Percentiles rank a stretch among this genome's conserved stretches.
Conservation (phyloP, 2,888 invertebrate species). For the Machimus rusticus region DNA sequence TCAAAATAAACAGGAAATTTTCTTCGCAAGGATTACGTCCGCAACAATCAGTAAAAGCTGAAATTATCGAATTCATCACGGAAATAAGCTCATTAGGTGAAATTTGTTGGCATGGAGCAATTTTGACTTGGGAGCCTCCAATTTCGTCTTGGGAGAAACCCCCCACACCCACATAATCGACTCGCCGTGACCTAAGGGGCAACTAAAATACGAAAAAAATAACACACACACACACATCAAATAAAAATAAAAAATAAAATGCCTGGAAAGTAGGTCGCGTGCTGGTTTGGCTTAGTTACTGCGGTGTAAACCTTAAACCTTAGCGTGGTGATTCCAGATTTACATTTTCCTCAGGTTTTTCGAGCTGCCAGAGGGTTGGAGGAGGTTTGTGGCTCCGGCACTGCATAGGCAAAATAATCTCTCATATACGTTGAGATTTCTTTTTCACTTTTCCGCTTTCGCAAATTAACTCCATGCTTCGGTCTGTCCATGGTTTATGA, state of each 20-base stretch:
- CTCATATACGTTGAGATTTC: neutral
- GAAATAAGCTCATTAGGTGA: neutral
- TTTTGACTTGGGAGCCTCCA: neutral
- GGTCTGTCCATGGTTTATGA: neutral
- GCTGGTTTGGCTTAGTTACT: neutral
- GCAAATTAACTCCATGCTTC: neutral
- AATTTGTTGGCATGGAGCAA: neutral
- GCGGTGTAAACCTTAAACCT: neutral
- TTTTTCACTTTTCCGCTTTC: neutral
- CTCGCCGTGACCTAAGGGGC: neutral
- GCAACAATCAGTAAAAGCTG: neutral
- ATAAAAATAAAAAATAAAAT: neutral
- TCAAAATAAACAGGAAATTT: neutral
- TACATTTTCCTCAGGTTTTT: neutral
- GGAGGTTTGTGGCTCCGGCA: neutral
- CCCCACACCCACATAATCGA: neutral
- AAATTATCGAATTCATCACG: neutral
- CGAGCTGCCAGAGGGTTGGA: neutral
- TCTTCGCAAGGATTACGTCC: neutral
- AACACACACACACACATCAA: neutral
- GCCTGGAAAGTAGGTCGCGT: neutral
- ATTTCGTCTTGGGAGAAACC: neutral
- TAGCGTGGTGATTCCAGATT: neutral
- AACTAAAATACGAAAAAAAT: neutral
- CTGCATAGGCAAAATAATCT: neutral